Base-by-base conservation (phyloP, 2,888 invertebrate genomes). In the Stenurella melanura region DNA sequence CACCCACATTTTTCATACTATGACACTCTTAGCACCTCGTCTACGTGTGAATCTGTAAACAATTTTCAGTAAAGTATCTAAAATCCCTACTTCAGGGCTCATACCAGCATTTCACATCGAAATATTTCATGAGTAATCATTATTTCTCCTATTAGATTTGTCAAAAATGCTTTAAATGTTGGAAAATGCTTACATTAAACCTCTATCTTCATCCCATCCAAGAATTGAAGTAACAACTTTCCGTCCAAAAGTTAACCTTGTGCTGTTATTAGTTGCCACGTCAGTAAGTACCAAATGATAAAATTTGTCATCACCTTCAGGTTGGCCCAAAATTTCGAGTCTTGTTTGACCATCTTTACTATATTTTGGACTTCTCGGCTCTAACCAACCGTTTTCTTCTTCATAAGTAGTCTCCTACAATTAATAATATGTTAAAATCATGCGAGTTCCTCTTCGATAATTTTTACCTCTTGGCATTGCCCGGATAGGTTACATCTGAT, bases 381-480 rank as follows among this genome's bases (percentile, higher is more conserved):
- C 92, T 6, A 96, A 90, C 96, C 96, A 96, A 0, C 96, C 96
- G 0, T 92, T 89, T 0, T 91, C 88, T 85, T 95, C 94, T 0
- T 88, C 87, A n/a, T 93, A 89, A 78, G 86, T 91, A 79, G 87
- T 90, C 85, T 90, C 85, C 84, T 89, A 10, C 1, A 50, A 66
- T 54, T 9, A 26, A 9, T 3, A 50, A 56, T 26, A 26, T 5
- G 42, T 19, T 18, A 18, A 19, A 42, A 18, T n/a, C 18, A 42
- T n/a, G 17, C 18, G 4, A 42, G 11, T 3, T 12, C 2, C 21
- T 0, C 18, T 4, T n/a, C n/a, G n/a, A 15, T 50, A 1, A n/a
- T n/a, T 34, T n/a, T 19, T 74, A 84, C 84, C 79, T 83, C 78
- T 42, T 38, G 54, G 73, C 85, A 85, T 18, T 18, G 66, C 21